Evolutionary conservation across 2,888 invertebrate genomes (phyloP).

Genomic region (Hyalella azteca): DNA sequence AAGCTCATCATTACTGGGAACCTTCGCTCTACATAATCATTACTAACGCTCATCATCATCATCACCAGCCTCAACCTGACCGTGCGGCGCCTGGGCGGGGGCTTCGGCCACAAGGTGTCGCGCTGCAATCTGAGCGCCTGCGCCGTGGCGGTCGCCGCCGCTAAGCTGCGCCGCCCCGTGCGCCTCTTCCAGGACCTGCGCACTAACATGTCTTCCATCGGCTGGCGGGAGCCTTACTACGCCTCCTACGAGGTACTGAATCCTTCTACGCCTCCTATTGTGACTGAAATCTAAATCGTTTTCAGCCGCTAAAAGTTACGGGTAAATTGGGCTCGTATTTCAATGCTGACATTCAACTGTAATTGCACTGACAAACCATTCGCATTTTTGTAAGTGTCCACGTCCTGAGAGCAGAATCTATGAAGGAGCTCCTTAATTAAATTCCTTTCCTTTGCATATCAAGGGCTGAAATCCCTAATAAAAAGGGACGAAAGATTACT

Average conservation of each 20-base stretch:
- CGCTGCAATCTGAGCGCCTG: slow-evolving; percentile 69
- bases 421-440: too few species aligned
- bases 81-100: slow-evolving; percentile 80
- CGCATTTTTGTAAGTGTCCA: too few species aligned
- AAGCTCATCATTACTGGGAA: not conserved
- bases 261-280: too few species aligned
- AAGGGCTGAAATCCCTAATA: too few species aligned
- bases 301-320: too few species aligned
- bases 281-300: too few species aligned
- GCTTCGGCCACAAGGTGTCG: slow-evolving; percentile 77
- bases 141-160: slow-evolving; percentile 75
- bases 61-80: slow-evolving; percentile 71
- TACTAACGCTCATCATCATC: not conserved
- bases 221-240: slow-evolving; percentile 58
- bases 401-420: too few species aligned
- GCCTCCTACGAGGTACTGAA: slow-evolving; percentile 59
- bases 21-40: not conserved
- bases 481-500: too few species aligned
- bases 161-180: slow-evolving; percentile 72
- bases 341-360: too few species aligned
- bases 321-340: too few species aligned
- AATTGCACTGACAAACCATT: too few species aligned
- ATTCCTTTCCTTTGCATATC: too few species aligned
- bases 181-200: slow-evolving; percentile 75
- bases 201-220: slow-evolving; percentile 70